Percentiles rank a stretch among this genome's conserved stretches.
Evolutionary conservation across 2,888 invertebrate species (phyloP).

Genomic region (Chaitophorus viminalis): DNA sequence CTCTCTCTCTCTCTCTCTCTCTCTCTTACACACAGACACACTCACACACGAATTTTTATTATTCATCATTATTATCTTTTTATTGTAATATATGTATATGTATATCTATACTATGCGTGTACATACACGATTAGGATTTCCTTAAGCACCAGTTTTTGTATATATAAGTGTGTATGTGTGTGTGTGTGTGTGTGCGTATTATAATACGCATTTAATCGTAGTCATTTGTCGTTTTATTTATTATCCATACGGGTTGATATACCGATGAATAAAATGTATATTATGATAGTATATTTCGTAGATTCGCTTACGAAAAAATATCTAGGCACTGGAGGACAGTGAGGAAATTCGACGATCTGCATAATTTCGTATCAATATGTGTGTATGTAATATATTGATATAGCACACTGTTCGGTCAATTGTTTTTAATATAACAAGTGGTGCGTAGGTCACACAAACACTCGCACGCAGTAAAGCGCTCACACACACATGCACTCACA

Average conservation of each 20-base stretch:
- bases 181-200: background rate
- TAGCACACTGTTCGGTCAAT: background rate
- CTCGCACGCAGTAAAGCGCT: no score
- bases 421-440: background rate
- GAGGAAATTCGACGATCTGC: background rate
- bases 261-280: background rate
- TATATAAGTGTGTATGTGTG: no score
- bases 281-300: no score
- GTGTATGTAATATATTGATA: background rate
- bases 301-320: background rate
- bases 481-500: no score
- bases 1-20: background rate
- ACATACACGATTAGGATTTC: no score
- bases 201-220: background rate
- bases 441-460: background rate
- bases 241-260: background rate
- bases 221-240: background rate
- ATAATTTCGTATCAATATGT: background rate
- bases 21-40: background rate
- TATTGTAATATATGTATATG: background rate
- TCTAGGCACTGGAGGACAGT: background rate
- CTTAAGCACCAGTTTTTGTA: no score
- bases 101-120: background rate
- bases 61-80: constrained; percentile 6
- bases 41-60: constrained; percentile 11